phyloP scores from a whole-genome alignment of 2,113 vertebrate species.

The Melanocharis versteri region DNA sequence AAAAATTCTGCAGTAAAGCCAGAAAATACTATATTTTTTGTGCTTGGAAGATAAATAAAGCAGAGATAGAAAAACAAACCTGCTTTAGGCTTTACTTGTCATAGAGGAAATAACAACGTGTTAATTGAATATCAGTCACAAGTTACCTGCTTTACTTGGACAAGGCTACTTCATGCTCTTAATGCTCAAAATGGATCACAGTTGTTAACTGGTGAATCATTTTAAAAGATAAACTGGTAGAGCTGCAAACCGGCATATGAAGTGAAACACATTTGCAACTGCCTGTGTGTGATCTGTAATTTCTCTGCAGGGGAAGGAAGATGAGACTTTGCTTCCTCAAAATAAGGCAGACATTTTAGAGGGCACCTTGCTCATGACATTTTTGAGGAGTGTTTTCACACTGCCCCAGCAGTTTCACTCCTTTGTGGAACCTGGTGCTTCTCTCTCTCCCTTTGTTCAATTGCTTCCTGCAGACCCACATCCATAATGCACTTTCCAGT shows the following conservation, averaged over 20 bases:
- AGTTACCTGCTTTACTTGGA: background rate
- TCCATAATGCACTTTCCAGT: background rate
- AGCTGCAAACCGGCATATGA: background rate
- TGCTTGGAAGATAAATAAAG: conserved; percentile 19
- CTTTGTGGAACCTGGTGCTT: background rate
- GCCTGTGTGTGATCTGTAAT: background rate
- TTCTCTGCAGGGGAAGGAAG: background rate
- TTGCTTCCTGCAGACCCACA: background rate
- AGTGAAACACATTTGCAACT: background rate
- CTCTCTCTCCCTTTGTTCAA: background rate
- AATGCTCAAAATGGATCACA: background rate
- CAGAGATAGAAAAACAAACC: background rate
- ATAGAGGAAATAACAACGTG: background rate
- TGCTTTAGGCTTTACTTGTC: background rate
- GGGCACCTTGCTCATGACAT: background rate
- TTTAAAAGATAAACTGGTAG: background rate
- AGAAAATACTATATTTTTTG: background rate
- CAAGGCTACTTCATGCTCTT: background rate
- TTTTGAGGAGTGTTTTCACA: background rate
- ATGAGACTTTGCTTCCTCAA: background rate
- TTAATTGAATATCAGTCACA: background rate
- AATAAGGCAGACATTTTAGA: background rate
- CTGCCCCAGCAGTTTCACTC: background rate
- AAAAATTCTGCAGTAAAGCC: background rate
- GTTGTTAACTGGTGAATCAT: background rate